Evolutionary conservation across 35 echinoderm and acorn worm genomes (phyloP).

Genomic region (Chiridota heheva): DNA sequence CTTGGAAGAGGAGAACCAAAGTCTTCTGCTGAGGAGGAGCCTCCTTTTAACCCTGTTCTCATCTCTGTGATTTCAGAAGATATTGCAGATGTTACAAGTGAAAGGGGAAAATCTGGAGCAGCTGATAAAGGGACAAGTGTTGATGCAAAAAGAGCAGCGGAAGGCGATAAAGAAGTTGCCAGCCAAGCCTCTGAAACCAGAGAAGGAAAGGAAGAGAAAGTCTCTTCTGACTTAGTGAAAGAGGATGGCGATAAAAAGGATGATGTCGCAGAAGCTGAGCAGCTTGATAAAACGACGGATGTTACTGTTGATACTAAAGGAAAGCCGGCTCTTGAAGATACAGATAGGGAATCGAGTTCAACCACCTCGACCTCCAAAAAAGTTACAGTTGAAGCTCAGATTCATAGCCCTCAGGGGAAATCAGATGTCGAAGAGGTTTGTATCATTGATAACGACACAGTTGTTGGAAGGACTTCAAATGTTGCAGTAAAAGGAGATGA

Average conservation of each 20-base stretch:
- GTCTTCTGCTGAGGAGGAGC: too few relatives aligned
- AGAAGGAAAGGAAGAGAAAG: not conserved
- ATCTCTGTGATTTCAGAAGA: too few relatives aligned
- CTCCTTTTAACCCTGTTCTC: too few relatives aligned
- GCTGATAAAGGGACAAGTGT: too few relatives aligned
- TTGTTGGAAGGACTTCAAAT: conserved; percentile 11
- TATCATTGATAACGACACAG: not conserved
- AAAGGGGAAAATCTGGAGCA: too few relatives aligned
- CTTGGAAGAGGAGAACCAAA: too few relatives aligned
- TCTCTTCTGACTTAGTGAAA: not conserved
- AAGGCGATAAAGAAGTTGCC: too few relatives aligned
- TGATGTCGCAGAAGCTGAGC: not conserved
- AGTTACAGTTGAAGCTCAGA: not conserved
- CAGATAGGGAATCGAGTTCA: not conserved
- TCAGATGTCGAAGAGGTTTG: not conserved
- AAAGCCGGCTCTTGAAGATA: not conserved
- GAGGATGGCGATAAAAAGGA: not conserved
- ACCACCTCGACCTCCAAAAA: not conserved
- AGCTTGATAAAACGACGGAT: not conserved
- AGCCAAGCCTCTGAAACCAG: too few relatives aligned
- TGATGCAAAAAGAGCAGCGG: too few relatives aligned
- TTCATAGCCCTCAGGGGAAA: not conserved
- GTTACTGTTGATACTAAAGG: too few relatives aligned
- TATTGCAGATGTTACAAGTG: too few relatives aligned
- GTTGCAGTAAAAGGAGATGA: conserved; percentile 12